These are phyloP conservation scores for Palaemon carinicauda DNA, from an alignment of 1,140 invertebrate genomes.

Conservation along the genomic window DNA sequence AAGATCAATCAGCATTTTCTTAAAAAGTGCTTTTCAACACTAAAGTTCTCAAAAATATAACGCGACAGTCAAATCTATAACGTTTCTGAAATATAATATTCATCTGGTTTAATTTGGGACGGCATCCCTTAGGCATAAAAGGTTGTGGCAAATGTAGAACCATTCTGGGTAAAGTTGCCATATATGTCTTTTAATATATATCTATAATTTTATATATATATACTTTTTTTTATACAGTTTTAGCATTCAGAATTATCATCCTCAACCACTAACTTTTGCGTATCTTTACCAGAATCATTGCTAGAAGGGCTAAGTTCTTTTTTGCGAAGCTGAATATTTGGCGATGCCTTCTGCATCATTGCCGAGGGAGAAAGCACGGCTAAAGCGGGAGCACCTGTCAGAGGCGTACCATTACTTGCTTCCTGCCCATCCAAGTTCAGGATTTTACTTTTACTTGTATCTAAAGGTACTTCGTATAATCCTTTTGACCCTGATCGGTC, in stretches of 20 bases:
- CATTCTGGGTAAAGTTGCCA: no score
- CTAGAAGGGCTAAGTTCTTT: constrained; percentile 82
- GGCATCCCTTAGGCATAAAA: constrained; percentile 43
- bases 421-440: constrained; percentile 68
- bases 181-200: no score
- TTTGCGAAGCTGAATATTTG: constrained; percentile 76
- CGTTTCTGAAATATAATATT: constrained; percentile 14
- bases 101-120: constrained; percentile 45
- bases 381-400: constrained; percentile 26
- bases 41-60: neutral
- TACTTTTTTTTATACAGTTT: constrained; percentile 28
- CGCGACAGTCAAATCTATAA: constrained; percentile 18
- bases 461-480: constrained; percentile 75
- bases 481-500: constrained; percentile 46
- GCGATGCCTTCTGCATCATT: constrained; percentile 77
- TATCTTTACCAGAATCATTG: constrained; percentile 90
- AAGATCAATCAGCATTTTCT: neutral
- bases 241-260: constrained; percentile 75
- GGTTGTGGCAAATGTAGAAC: constrained; percentile 13
- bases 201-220: neutral
- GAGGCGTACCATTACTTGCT: constrained; percentile 69
- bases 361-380: constrained; percentile 81
- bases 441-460: constrained; percentile 72
- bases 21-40: neutral
- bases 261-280: constrained; percentile 87